Evolutionary conservation across 2,113 vertebrate species (phyloP), one percentile per base, ranked within the genome.

Genomic region (Lycaon pictus): DNA sequence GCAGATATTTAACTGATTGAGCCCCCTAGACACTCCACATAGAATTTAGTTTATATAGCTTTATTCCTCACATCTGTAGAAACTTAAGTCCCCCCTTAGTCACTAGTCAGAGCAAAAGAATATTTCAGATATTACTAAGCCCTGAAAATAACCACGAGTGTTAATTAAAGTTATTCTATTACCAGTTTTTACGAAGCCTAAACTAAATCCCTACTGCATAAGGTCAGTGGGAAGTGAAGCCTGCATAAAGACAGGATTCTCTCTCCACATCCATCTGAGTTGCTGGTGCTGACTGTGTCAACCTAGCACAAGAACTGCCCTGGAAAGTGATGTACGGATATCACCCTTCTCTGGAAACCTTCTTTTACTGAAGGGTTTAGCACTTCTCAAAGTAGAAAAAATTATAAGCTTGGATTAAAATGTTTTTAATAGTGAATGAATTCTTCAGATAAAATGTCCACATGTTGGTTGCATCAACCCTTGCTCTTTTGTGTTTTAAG

Each of bases 381-480:
- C 20, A 7, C 63, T 88, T 88, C 25, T 48, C 17, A 23, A 71
- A 93, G 8, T 27, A 79, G 16, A 63, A 60, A 79, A 71, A 29
- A 37, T 1, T 60, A 5, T 11, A 69, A 60, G 43, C 58, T 63
- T 35, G 22, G 17, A 29, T 48, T 51, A 48, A 86, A 53, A 10
- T 80, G 22, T 82, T 48, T 90, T 17, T n/a, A 95, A 81, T 56
- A 13, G 67, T 90, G 13, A 87, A 92, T 58, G 72, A 83, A 90
- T 56, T 60, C 27, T 65, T 79, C 25, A 67, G 69, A 69, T 67
- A 53, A 74, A 72, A 77, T 37, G 51, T 32, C 35, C 51, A 19
- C 11, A 51, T 7, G 15, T 83, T 92, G 29, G 11, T 22, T 72
- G 15, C 32, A 67, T 16, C 37, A 51, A 60, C 2, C 1, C 60